These are phyloP conservation scores for Dysmachus trigonus DNA, from an alignment of 2,888 invertebrate genomes.

Conservation along the genomic window DNA sequence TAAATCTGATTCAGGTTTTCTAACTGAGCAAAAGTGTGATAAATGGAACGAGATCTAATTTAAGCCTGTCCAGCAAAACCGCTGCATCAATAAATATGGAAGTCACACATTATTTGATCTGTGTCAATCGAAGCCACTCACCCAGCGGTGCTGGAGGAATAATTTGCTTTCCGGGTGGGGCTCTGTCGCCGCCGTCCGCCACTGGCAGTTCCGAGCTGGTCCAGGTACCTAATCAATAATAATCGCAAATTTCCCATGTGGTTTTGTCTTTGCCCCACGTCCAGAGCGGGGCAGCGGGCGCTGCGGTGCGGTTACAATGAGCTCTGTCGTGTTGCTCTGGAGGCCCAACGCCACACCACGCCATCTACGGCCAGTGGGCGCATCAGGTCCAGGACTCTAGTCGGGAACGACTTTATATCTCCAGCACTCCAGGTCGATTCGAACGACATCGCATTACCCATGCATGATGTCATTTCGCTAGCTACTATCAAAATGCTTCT, in stretches of 20 bases:
- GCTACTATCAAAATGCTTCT: constrained; percentile 7
- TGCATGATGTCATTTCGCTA: constrained; percentile 6
- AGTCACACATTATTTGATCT: not conserved
- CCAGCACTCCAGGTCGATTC: not conserved
- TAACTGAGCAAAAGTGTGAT: not conserved
- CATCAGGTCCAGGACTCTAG: not conserved
- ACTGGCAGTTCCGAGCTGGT: not conserved
- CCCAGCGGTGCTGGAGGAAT: not conserved
- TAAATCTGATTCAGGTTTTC: not conserved
- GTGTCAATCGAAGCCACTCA: not conserved
- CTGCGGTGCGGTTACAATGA: constrained; percentile 29
- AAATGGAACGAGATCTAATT: not conserved
- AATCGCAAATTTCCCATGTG: constrained; percentile 33
- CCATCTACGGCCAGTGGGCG: not conserved
- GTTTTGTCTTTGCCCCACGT: constrained; percentile 7
- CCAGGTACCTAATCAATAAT: constrained; percentile 15
- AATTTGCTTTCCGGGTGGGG: not conserved
- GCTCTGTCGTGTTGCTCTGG: not conserved
- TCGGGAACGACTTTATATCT: not conserved
- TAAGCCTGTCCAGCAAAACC: not conserved
- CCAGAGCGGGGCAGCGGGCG: not conserved
- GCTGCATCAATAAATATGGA: not conserved
- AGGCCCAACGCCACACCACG: not conserved
- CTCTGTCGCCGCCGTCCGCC: not conserved
- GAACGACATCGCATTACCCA: not conserved